Base-by-base conservation (phyloP, 2,113 vertebrate genomes). In the Tringa solitaria region DNA sequence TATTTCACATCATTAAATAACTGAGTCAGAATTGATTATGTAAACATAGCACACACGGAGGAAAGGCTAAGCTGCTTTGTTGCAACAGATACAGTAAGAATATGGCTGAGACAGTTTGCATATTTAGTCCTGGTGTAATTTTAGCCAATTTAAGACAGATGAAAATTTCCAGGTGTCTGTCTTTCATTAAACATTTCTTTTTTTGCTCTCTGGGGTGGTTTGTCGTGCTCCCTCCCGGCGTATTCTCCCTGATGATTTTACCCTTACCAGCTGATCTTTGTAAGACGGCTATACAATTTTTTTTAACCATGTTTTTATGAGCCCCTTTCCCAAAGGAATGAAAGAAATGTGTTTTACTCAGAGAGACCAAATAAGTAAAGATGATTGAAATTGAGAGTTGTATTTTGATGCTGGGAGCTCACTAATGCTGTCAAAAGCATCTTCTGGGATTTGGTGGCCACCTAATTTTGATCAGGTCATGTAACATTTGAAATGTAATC, bases 1-100 rank as follows among this genome's bases (percentile, higher is more conserved):
- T 78, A 88, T 97, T 97, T 96, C 68, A 84, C 70, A 93, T 95
- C 56, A 91, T 94, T 95, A 97, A 97, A 97, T 91, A 97, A 93
- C 86, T 50, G 93, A 93, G 50, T 76, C 77, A 83, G 92, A 96
- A 77, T 35, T 96, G 75, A 79, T 85, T 84, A 87, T 87, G 46
- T 79, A 95, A 97, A 97, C 39, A 76, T 67, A 70, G 30, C 45
- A 91, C 86, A 91, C 81, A 84, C 7, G 26, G 65, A 96, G 76
- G 45, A 76, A 89, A 94, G 82, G 60, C 80, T 84, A 82, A 79
- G n/a, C 32, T 83, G 57, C 74, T 85, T 60, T 87, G 53, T 48
- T 64, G 12, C 8, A 78, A 60, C 15, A 90, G 69, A 19, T 72
- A 64, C 14, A 48, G 35, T 12, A 70, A 72, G 7, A 48, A 5